phyloP scores from a whole-genome alignment of 2,888 invertebrate species.

The Gerris lacustris region DNA sequence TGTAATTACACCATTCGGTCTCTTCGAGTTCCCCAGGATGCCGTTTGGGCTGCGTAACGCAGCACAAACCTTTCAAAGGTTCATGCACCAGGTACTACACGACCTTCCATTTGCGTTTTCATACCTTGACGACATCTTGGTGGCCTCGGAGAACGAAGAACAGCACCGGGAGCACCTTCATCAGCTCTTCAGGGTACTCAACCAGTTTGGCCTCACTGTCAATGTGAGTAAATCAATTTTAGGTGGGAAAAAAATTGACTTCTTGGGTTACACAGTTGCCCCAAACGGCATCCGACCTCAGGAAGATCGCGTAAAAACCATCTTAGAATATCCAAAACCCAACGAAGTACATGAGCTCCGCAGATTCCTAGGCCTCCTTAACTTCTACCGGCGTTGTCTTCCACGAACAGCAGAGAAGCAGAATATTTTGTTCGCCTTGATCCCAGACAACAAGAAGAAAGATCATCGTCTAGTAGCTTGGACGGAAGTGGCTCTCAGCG shows the following conservation, averaged over 20 bases:
- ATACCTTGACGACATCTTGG: neutral
- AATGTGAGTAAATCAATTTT: neutral
- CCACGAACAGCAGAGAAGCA: constrained; percentile 33
- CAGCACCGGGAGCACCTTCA: neutral
- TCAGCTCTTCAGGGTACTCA: neutral
- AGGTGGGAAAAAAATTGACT: neutral
- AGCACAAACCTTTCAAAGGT: neutral
- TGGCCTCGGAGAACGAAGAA: constrained; percentile 17
- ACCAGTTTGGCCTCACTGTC: neutral
- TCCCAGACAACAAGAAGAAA: constrained; percentile 20
- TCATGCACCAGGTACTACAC: neutral
- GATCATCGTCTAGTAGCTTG: constrained; percentile 28
- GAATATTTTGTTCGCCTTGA: constrained; percentile 13
- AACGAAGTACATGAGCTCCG: constrained; percentile 31
- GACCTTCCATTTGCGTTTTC: neutral
- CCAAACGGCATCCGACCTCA: neutral
- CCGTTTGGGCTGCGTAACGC: neutral
- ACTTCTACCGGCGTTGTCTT: constrained; percentile 35
- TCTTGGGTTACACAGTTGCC: neutral
- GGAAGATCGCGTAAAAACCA: constrained; percentile 24
- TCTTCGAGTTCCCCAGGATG: constrained; percentile 3
- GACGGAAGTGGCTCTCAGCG: constrained; percentile 25
- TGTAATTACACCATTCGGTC: neutral
- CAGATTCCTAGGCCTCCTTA: constrained; percentile 34
- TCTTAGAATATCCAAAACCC: constrained; percentile 28